These are phyloP conservation scores for Gasterosteus aculeatus DNA, from an alignment of 2,113 vertebrate genomes.

Conservation along the genomic window DNA sequence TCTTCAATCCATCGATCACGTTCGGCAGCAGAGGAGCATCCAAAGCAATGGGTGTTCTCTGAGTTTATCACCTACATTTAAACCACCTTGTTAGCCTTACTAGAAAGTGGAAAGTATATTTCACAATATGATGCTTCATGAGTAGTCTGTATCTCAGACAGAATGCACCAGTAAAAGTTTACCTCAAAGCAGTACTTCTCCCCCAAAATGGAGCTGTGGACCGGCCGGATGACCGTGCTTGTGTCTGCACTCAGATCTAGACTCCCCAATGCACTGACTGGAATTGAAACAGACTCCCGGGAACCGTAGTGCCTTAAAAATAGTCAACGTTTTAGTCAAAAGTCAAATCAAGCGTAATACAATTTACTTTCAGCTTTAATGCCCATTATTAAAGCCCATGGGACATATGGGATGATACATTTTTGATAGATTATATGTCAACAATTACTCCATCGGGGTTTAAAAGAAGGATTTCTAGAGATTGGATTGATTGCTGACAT, in stretches of 20 bases:
- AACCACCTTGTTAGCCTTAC: not conserved
- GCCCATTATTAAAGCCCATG: not conserved
- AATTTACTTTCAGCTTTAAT: not conserved
- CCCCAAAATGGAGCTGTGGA: slow-evolving; percentile 91
- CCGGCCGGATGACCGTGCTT: slow-evolving; percentile 84
- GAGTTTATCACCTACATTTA: slow-evolving; percentile 85
- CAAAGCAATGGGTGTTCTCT: slow-evolving; percentile 87
- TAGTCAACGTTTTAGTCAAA: not conserved
- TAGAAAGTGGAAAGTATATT: not conserved
- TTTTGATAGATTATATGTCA: not conserved
- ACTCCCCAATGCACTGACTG: slow-evolving; percentile 72
- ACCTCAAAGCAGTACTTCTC: slow-evolving; percentile 96
- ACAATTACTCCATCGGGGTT: not conserved
- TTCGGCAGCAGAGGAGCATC: slow-evolving; percentile 89
- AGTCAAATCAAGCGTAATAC: not conserved
- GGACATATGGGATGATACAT: not conserved
- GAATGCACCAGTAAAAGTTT: slow-evolving; percentile 7
- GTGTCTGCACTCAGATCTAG: slow-evolving; percentile 86
- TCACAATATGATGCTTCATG: not conserved
- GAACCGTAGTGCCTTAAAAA: slow-evolving; percentile 78
- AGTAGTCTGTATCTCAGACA: not conserved
- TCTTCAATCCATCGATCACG: slow-evolving; percentile 94
- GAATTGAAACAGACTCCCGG: slow-evolving; percentile 84
- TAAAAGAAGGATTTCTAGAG: not conserved
- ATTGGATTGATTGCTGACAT: not conserved